Evolutionary conservation across 2,888 invertebrate species (phyloP), one percentile per base, ranked within the genome.

Genomic region (Acrobasis suavella): DNA sequence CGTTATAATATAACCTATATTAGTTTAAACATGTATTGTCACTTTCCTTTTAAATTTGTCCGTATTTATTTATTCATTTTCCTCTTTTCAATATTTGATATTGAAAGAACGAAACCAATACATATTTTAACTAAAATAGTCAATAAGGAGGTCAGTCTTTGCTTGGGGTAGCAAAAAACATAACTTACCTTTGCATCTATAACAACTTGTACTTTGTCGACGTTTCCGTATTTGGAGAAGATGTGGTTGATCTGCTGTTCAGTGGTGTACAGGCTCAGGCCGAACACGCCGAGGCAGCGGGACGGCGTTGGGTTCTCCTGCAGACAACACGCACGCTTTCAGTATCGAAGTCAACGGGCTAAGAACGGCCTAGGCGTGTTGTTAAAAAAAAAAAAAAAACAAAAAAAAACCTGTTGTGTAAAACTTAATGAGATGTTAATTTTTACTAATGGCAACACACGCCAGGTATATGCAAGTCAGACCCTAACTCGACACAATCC

Each of bases 271-370:
- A 98, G 95, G 80, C 97, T 98, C 63, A 99, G 92, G 5, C 99
- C 99, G 86, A 99, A 99, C 12, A 99, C 96, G 16, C 99, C 99
- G 58, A 99, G 93, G 82, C 98, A 99, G 62, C 97, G 94, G 56
- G 96, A 96, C 2, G 97, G 96, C 67, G 96, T 95, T 0, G 98
- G 98, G 81, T 97, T 96, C 76, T 98, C 97, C 94, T 95, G 87
- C 70, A 72, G 73, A 56, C 56, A 56, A 56, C n/a, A n/a, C 17
- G 14, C 42, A 17, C 39, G 22, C 17, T 14, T 42, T 56, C 22
- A 56, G 56, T 42, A 14, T 56, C 2, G 14, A 17, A 17, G 56
- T 42, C 56, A 42, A 56, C 12, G 12, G 42, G 22, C 22, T 38
- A 42, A 22, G 7, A 14, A 16, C 16, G 9, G 12, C 56, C 56